Conservation (phyloP, 2,797 vertebrate genomes). For the Myotis planiceps region DNA sequence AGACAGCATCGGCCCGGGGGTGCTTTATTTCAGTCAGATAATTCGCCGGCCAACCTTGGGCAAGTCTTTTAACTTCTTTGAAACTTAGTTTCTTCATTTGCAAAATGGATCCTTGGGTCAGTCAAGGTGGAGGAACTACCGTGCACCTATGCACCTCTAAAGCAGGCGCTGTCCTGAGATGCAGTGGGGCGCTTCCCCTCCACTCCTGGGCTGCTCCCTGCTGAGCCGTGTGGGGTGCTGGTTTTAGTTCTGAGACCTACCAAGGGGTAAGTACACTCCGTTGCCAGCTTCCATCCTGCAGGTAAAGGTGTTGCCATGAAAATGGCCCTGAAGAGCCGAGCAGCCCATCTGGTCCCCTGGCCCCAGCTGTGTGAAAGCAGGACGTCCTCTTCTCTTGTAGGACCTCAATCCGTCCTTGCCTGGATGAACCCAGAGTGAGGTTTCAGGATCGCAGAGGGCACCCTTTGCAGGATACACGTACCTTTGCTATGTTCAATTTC, state of each 20-base stretch:
- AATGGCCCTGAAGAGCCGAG: background rate
- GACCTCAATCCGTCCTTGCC: background rate
- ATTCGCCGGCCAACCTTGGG: background rate
- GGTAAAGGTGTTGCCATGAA: fast-evolving
- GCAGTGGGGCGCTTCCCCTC: fast-evolving
- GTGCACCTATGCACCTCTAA: background rate
- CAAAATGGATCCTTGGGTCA: background rate
- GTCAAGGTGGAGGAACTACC: background rate
- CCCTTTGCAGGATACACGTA: background rate
- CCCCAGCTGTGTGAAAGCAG: background rate
- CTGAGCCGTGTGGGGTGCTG: background rate
- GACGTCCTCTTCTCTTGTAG: background rate
- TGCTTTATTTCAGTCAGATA: background rate
- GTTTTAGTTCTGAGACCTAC: background rate
- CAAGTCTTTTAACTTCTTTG: background rate
- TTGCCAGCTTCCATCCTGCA: background rate
- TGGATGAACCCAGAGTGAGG: background rate
- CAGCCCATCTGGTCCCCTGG: background rate
- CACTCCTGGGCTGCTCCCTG: background rate
- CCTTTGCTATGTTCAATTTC: background rate
- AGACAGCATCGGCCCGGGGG: background rate
- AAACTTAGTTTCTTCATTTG: background rate
- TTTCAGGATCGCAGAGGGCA: background rate
- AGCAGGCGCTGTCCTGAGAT: background rate
- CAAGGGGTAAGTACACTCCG: background rate